A percentile compares a stretch with the other conserved stretches of the same genome.
These are phyloP conservation scores for Mimas tiliae DNA, from an alignment of 2,888 invertebrate species.

Conservation along the genomic window DNA sequence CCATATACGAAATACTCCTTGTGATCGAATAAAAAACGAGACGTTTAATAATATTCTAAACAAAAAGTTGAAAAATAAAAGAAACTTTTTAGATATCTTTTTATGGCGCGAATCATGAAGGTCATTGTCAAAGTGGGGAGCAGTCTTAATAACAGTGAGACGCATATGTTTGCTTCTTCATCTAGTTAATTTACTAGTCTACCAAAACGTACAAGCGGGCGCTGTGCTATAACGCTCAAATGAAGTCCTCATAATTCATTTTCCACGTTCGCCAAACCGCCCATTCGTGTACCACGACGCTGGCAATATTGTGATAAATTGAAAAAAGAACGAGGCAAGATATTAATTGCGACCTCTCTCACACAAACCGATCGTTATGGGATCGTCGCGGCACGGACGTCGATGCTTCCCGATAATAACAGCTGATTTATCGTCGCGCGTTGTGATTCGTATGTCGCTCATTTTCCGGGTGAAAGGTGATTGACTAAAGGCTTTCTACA, in stretches of 20 bases:
- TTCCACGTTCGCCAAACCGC: conserved; percentile 32
- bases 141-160: no score
- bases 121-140: no score
- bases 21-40: no score
- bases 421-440: conserved; percentile 37
- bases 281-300: conserved; percentile 31
- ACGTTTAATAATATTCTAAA: no score
- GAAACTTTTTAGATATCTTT: no score
- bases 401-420: conserved; percentile 38
- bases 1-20: no score
- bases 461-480: conserved; percentile 39
- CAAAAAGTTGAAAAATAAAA: no score
- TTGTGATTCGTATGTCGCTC: conserved; percentile 24
- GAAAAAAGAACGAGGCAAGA: conserved; percentile 53
- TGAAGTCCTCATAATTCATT: not conserved
- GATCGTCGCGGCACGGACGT: conserved; percentile 38
- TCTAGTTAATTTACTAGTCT: no score
- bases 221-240: no score
- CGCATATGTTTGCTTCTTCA: no score
- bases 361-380: conserved; percentile 42
- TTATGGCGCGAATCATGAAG: no score
- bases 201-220: no score
- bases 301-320: conserved; percentile 54
- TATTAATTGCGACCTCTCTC: conserved; percentile 58
- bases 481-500: conserved; percentile 18